Evolutionary conservation across 2,888 invertebrate genomes (phyloP), one percentile per base, ranked within the genome.

Genomic region (Hyles lineata): DNA sequence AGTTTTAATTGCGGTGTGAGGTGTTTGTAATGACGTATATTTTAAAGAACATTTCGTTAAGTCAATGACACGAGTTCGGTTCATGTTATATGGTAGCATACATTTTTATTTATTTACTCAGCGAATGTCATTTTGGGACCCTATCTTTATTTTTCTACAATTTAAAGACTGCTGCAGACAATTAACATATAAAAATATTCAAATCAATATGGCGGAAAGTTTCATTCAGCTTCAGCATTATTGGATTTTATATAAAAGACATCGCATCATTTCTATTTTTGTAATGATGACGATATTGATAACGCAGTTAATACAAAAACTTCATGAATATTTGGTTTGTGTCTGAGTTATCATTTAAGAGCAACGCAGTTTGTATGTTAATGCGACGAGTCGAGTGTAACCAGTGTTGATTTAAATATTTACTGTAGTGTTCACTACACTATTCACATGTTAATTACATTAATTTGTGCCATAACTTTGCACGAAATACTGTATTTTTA

Each of bases 231-330:
- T 15, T 35, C 19, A 52, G 15, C 52, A 52, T 52, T 52, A 19
- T 52, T 19, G 0, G 52, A 17, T 52, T 55, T 55, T n/a, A 55
- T n/a, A 55, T 55, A n/a, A 55, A n/a, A 43, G 11, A n/a, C 5
- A 55, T 55, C 19, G n/a, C 19, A 63, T 63, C 63, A 63, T 35
- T 32, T 63, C 32, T 63, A 60, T 60, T 63, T 63, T 63, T 35
- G 32, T 63, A n/a, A 35, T 35, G 63, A 35, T 63, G 35, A 63
- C 63, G 32, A 63, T 21, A 35, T n/a, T 32, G 35, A 35, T 35
- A 35, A 35, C 35, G 35, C 19, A 63, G n/a, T 7, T 35, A n/a
- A n/a, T 21, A 63, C 11, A 29, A 35, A 35, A 63, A 43, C 35
- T 35, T 35, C 8, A 23, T n/a, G 63, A 35, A 32, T 35, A 63